Evolutionary conservation across 92 coral and sea anemone species (phyloP).

Genomic region (Meandrina meandrites): DNA sequence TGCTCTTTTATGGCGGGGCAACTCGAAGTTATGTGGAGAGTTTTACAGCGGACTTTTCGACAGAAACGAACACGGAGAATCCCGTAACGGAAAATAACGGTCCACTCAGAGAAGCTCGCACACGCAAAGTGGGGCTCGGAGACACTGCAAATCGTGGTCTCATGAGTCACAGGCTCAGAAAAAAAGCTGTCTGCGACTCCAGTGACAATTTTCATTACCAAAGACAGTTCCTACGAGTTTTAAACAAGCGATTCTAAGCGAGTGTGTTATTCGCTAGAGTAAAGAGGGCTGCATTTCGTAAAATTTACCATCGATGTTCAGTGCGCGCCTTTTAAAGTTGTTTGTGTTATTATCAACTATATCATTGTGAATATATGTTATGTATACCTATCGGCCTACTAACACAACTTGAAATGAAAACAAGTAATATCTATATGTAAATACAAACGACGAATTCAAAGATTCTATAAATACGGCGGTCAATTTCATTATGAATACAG

Average conservation of each 20-base stretch:
- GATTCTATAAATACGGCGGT: background rate
- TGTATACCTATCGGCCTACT: background rate
- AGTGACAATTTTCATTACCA: conserved; percentile 83
- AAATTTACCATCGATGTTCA: background rate
- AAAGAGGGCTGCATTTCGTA: background rate
- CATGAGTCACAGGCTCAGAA: conserved; percentile 66
- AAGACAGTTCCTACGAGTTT: conserved; percentile 83
- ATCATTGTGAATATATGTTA: background rate
- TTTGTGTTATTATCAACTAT: background rate
- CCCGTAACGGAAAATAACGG: background rate
- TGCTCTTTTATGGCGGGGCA: background rate
- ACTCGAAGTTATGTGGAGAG: background rate
- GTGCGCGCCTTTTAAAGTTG: background rate
- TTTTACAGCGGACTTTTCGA: background rate
- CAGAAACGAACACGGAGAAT: background rate
- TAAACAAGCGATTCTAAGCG: conserved; percentile 71
- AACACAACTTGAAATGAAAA: background rate
- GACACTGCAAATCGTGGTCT: conserved; percentile 18
- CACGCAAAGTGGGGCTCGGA: conserved; percentile 38
- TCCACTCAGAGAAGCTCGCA: background rate
- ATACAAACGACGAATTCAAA: background rate
- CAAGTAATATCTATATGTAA: background rate
- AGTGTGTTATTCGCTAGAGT: background rate
- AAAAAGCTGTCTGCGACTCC: conserved; percentile 75
- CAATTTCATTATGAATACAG: background rate